A percentile compares a stretch with the other conserved stretches of the same genome.
These are phyloP conservation scores for Coracopsis vasa DNA, from an alignment of 2,113 vertebrate genomes.

Conservation along the genomic window DNA sequence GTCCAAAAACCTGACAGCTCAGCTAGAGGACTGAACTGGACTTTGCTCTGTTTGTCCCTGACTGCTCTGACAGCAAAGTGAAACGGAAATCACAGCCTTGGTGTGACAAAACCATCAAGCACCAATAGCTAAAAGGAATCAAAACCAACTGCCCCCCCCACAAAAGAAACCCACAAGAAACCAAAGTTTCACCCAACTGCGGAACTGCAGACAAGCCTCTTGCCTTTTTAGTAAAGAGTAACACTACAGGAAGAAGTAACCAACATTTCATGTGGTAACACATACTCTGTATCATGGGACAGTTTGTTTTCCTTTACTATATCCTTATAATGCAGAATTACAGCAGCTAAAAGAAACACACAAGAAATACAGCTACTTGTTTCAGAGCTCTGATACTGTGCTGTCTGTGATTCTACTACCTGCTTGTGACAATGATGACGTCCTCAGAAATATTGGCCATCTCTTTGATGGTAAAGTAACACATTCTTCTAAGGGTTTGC, in stretches of 20 bases:
- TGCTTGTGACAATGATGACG: slow-evolving; percentile 99
- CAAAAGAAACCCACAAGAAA: neutral
- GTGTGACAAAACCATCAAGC: fast-evolving
- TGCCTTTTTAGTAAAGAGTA: neutral
- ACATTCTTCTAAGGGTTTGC: slow-evolving; percentile 98
- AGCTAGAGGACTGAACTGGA: fast-evolving
- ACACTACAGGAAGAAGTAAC: neutral
- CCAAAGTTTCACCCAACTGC: fast-evolving
- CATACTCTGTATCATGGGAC: neutral
- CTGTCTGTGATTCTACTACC: slow-evolving; percentile 69
- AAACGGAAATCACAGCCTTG: neutral
- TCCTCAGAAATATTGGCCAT: slow-evolving; percentile 99
- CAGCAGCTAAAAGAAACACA: fast-evolving
- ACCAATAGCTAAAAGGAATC: neutral
- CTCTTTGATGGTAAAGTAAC: slow-evolving; percentile 98
- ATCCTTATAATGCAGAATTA: neutral
- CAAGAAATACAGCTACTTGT: neutral
- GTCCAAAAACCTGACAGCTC: fast-evolving
- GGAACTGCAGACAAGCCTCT: neutral
- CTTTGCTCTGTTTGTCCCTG: neutral
- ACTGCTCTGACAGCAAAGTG: neutral
- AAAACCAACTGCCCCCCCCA: neutral
- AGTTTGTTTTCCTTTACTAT: neutral
- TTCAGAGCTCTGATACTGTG: neutral
- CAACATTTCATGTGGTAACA: neutral